Evolutionary conservation across 2,113 vertebrate genomes (phyloP), one percentile per base, ranked within the genome.

Genomic region (Pongo pygmaeus): DNA sequence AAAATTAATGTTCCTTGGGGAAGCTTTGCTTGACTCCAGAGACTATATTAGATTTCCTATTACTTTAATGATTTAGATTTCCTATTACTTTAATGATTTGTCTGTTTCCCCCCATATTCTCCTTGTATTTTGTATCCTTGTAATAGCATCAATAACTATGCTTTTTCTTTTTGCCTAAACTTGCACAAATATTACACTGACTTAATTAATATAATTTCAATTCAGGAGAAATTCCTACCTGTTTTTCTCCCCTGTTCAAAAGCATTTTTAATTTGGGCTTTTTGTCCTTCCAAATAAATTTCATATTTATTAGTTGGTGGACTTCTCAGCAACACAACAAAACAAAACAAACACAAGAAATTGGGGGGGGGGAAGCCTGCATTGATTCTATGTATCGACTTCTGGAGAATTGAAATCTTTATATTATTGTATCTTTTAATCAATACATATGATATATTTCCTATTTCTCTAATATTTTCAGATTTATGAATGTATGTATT

Each of bases 371-470:
- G 61, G 2, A 87, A 75, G 18, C 38, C 32, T 75, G 16, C 5
- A 70, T n/a, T 81, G 20, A 52, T 69, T 95, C 64, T 81, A 70
- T 18, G 38, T 16, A 80, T 8, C 74, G 20, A 85, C 92, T 67
- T 43, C 23, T 57, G 3, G 10, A 96, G 30, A 70, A 83, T 0
- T 50, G 43, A 86, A 6, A 91, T 38, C 25, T 86, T 85, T 75
- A 93, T 20, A 93, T 64, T 48, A 93, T 40, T 95, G 46, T 48
- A 25, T 57, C 10, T 92, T 92, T 92, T 40, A 86, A 92, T 59
- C 3, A 48, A 86, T 57, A 57, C 5, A 25, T 25, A 64, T 55
- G 10, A 67, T 50, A 50, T 75, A 93, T 67, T 67, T 83, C 48
- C n/a, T 91, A 23, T 79, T 69, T 87, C 43, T 52, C 12, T 77